Base-by-base conservation (phyloP, 2,888 invertebrate species). In the Miltochrista miniata region DNA sequence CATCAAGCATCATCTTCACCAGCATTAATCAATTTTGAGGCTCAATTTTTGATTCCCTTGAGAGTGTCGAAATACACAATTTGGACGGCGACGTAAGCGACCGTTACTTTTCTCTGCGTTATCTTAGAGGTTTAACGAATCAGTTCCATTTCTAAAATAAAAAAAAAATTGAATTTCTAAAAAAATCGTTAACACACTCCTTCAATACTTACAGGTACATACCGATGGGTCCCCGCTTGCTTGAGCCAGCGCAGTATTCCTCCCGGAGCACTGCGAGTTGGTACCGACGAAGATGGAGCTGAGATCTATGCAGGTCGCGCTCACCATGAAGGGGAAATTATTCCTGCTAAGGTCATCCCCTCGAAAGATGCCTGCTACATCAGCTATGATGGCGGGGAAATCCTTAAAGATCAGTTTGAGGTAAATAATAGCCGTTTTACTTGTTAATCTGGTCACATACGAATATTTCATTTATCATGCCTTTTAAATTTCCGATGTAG, bases 241-340 rank as follows among this genome's bases (percentile, higher is more conserved):
- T 70, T 87, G 54, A 90, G 89, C 74, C 90, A 90, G 72, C 83
- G 81, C 68, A 87, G 88, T 67, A 87, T 92, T 48, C 92, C 92
- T 0, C 90, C 90, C 1, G 92, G 92, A 5, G 92, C 92, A 1
- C 72, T 92, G 51, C 77, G 88, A 37, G 92, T 92, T 18, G 96
- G 96, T 15, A 91, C 92, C 1, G 96, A 96, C 71, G 82, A 81
- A 11, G 96, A 96, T 65, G 96, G 96, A 0, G 91, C 93, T 0
- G 88, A 93, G 45, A 95, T 97, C 69, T 96, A 93, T 77, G 95
- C 96, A 0, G 96, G 96, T 0, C 93, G 96, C 44, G 93, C 94
- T 0, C 92, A 85, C 50, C 94, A 95, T 68, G 92, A 93, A 52
- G 95, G 95, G 0, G 94, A 95, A 69, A 92, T 94, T 73, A 67